Evolutionary conservation across 2,888 invertebrate species (phyloP), one percentile per base, ranked within the genome.

Genomic region (Ormia ochracea): DNA sequence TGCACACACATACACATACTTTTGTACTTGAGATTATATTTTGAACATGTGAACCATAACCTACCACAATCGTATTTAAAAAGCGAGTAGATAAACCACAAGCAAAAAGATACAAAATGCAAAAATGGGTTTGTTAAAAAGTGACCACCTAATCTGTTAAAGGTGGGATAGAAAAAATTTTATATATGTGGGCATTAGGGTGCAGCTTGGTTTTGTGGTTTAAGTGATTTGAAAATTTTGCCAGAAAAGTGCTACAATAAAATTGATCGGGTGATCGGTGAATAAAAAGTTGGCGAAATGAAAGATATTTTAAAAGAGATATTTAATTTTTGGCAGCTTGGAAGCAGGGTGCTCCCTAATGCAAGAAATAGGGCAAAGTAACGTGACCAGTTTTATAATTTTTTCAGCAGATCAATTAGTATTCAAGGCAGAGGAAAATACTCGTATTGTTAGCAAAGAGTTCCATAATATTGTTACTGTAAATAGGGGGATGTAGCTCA

Each of bases 401-500:
- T 10, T 28, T 50, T n/a, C 14, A 7, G 23, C 14, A n/a, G 28
- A 14, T 14, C 50, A 50, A 50, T 26, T 50, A 14, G 14, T n/a
- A 28, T 50, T 14, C 26, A 50, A 50, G n/a, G 14, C 7, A n/a
- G 1, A 23, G 12, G 6, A 5, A n/a, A 23, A n/a, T n/a, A n/a
- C n/a, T n/a, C n/a, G 2, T 48, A 48, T 48, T 48, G n/a, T n/a
- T 1, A 48, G 26, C 12, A 26, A 21, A 21, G 4, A 45, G 4
- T 45, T 45, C 4, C 2, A 14, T 17, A 17, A 1, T 14, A 3
- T 14, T 31, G 5, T 9, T 3, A 31, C 6, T 2, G 2, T 31
- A 31, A 41, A 41, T 7, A 41, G 2, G 41, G 41, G 41, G 41
- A 70, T 70, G 70, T 70, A 70, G 87, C 88, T 87, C 87, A 87